phyloP scores from a whole-genome alignment of 2,888 invertebrate species.

The Melanostoma mellinum region DNA sequence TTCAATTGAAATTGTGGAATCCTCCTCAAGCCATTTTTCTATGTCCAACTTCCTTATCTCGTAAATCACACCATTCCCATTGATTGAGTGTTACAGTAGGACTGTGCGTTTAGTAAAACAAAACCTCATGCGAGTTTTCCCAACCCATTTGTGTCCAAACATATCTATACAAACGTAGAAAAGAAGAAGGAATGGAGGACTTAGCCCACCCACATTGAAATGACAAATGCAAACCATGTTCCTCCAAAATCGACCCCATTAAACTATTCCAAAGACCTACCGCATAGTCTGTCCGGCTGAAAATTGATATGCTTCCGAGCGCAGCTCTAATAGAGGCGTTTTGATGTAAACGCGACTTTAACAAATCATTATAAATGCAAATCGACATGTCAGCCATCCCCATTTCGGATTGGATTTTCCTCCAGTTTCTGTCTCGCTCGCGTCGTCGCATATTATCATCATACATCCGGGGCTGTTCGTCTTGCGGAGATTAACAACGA shows the following conservation, averaged over 20 bases:
- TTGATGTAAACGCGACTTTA: slow-evolving; percentile 66
- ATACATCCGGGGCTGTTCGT: slow-evolving; percentile 43
- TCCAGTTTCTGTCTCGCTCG: neutral
- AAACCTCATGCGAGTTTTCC: neutral
- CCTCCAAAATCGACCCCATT: slow-evolving; percentile 43
- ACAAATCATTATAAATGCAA: slow-evolving; percentile 73
- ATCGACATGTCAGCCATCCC: slow-evolving; percentile 69
- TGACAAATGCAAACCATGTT: slow-evolving; percentile 69
- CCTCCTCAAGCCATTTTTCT: too few relatives aligned
- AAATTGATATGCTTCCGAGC: slow-evolving; percentile 69
- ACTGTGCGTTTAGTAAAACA: too few relatives aligned
- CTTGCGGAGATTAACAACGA: slow-evolving; percentile 66
- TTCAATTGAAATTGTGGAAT: too few relatives aligned
- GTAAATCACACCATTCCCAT: too few relatives aligned
- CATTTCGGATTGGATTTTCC: slow-evolving; percentile 52
- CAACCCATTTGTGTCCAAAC: neutral
- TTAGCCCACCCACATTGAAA: slow-evolving; percentile 61
- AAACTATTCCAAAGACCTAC: slow-evolving; percentile 66
- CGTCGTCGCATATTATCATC: slow-evolving; percentile 4
- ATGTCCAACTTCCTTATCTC: too few relatives aligned
- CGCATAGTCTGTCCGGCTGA: slow-evolving; percentile 48
- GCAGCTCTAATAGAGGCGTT: slow-evolving; percentile 68
- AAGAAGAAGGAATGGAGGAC: neutral
- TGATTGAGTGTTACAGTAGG: too few relatives aligned
- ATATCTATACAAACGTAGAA: too few relatives aligned